These are phyloP conservation scores for Mastacembelus armatus DNA, from an alignment of 2,797 vertebrate genomes.

Conservation along the genomic window DNA sequence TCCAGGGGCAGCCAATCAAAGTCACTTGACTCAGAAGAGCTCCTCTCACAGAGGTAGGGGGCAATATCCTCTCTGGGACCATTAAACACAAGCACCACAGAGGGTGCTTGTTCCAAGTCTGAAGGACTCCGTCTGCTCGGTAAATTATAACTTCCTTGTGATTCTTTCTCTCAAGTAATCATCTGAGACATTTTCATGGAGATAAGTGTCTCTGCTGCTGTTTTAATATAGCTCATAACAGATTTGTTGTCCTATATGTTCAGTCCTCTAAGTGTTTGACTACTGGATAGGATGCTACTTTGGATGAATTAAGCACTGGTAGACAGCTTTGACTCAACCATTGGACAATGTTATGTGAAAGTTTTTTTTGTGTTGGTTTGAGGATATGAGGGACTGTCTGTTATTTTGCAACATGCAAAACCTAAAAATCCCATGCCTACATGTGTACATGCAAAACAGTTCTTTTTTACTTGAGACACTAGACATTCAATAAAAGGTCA, in stretches of 20 bases:
- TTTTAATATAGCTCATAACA: slow-evolving; percentile 7
- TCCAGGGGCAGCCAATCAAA: slow-evolving; percentile 73
- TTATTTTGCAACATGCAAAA: too few relatives aligned
- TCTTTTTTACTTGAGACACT: not conserved
- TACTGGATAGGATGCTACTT: too few relatives aligned
- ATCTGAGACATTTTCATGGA: slow-evolving; percentile 39
- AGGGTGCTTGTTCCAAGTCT: slow-evolving; percentile 59
- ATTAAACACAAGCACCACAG: slow-evolving; percentile 73
- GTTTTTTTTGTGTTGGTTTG: too few relatives aligned
- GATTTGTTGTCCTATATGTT: slow-evolving; percentile 13
- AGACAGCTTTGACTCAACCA: too few relatives aligned
- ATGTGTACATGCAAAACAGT: too few relatives aligned
- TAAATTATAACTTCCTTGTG: slow-evolving; percentile 55
- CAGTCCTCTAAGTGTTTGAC: too few relatives aligned
- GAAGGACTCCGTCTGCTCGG: slow-evolving; percentile 59
- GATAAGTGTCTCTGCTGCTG: slow-evolving; percentile 10
- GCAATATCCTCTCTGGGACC: slow-evolving; percentile 70
- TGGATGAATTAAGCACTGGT: too few relatives aligned
- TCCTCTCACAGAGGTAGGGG: slow-evolving; percentile 65
- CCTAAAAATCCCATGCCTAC: too few relatives aligned
- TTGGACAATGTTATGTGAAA: too few relatives aligned
- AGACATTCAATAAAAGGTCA: too few relatives aligned
- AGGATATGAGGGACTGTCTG: too few relatives aligned
- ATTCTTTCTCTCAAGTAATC: slow-evolving; percentile 62
- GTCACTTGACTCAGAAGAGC: slow-evolving; percentile 80